These are phyloP conservation scores for Diorhabda carinulata DNA, from an alignment of 1,140 invertebrate species.

Conservation along the genomic window DNA sequence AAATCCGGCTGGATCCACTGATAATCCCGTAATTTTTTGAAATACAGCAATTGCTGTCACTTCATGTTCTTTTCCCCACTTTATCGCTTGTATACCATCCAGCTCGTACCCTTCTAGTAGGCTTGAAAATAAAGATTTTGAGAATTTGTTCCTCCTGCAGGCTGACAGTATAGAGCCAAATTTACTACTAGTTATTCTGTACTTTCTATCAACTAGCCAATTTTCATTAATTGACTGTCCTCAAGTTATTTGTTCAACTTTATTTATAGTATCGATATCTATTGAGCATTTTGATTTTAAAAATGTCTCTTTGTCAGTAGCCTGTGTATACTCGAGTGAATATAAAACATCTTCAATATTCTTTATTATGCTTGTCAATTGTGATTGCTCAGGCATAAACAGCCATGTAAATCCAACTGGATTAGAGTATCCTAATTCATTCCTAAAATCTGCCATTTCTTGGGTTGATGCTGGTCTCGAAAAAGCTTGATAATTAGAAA, in stretches of 20 bases:
- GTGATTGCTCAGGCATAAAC: too few relatives aligned
- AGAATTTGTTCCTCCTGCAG: slow-evolving; percentile 19
- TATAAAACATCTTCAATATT: slow-evolving; percentile 14
- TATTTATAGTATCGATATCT: not conserved
- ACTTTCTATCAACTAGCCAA: slow-evolving; percentile 20
- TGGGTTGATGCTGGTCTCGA: too few relatives aligned
- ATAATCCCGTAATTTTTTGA: too few relatives aligned
- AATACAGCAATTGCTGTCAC: not conserved
- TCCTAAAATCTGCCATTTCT: too few relatives aligned
- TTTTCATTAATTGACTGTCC: slow-evolving; percentile 21
- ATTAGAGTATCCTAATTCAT: too few relatives aligned
- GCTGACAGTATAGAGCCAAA: slow-evolving; percentile 22
- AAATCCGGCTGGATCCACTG: too few relatives aligned
- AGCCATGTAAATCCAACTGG: too few relatives aligned
- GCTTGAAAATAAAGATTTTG: slow-evolving; percentile 18
- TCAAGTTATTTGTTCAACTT: slow-evolving; percentile 10
- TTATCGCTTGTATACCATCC: slow-evolving; percentile 10
- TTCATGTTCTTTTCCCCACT: slow-evolving; percentile 20
- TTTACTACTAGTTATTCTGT: slow-evolving; percentile 21
- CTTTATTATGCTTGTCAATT: not conserved
- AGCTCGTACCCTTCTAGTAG: slow-evolving; percentile 22
- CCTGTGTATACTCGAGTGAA: slow-evolving; percentile 9
- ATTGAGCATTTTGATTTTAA: slow-evolving; percentile 10
- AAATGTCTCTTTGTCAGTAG: slow-evolving; percentile 10
- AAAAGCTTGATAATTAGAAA: too few relatives aligned